phyloP scores from a whole-genome alignment of 2,113 vertebrate genomes.

The Halcyon senegalensis region DNA sequence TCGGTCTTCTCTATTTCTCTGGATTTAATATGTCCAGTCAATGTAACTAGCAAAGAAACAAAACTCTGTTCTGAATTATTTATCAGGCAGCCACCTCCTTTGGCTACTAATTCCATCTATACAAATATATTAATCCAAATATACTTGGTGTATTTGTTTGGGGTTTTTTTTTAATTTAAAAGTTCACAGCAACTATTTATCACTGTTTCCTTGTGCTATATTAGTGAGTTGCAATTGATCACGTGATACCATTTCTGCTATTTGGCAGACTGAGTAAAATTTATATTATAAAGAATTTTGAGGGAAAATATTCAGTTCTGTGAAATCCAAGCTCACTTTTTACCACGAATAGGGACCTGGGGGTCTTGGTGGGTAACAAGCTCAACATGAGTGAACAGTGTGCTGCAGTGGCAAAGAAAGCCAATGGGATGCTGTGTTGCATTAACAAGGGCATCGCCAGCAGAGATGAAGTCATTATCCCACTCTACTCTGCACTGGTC shows the following conservation, averaged over 20 bases:
- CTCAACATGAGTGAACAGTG: too few relatives aligned
- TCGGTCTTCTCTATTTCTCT: background rate
- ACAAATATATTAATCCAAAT: background rate
- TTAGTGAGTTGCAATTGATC: background rate
- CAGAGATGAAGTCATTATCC: too few relatives aligned
- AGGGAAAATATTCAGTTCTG: background rate
- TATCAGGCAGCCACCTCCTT: background rate
- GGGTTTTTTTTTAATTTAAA: background rate
- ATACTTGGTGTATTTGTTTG: background rate
- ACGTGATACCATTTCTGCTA: background rate
- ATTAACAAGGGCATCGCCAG: too few relatives aligned
- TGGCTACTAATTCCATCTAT: background rate
- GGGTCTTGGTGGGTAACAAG: too few relatives aligned
- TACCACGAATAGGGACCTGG: too few relatives aligned
- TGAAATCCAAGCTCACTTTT: background rate
- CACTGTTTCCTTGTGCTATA: background rate
- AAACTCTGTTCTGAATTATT: background rate
- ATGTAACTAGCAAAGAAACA: background rate
- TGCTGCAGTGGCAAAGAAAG: background rate
- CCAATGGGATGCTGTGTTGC: too few relatives aligned
- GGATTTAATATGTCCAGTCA: background rate
- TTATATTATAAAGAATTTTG: background rate
- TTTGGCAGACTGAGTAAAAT: background rate
- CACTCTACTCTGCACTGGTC: too few relatives aligned
- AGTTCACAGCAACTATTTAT: background rate